phyloP scores from a whole-genome alignment of 2,888 invertebrate genomes.

The Hartigia nigra region DNA sequence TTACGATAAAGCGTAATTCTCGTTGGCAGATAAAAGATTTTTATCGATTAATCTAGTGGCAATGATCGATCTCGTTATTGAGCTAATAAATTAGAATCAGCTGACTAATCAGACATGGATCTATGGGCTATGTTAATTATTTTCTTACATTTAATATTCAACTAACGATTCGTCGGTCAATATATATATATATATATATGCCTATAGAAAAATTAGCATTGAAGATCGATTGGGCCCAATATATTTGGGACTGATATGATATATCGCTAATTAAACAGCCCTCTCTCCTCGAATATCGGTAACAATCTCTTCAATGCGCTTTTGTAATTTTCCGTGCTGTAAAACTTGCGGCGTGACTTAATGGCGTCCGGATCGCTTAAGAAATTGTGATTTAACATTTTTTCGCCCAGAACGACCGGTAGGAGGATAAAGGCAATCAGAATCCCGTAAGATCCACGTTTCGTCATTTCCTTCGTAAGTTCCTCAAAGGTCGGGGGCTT shows the following conservation, averaged over 20 bases:
- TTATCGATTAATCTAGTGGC: background rate
- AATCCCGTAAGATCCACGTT: slow-evolving; percentile 15
- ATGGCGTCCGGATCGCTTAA: background rate
- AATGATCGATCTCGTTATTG: background rate
- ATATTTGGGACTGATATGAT: background rate
- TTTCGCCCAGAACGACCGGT: slow-evolving; percentile 10
- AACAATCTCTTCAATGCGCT: slow-evolving; percentile 14
- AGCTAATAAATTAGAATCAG: background rate
- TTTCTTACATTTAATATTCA: background rate
- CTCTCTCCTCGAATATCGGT: slow-evolving; percentile 13
- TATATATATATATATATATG: background rate
- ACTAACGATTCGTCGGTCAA: background rate
- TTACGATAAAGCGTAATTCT: background rate
- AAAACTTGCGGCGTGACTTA: slow-evolving; percentile 7
- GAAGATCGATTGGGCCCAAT: background rate
- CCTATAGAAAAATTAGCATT: background rate
- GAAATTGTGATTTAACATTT: background rate
- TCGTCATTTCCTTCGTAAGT: slow-evolving; percentile 12
- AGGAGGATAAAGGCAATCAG: slow-evolving; percentile 16
- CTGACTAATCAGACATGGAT: background rate
- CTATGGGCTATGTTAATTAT: background rate
- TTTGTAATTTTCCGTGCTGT: slow-evolving; percentile 15
- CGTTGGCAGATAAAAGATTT: background rate
- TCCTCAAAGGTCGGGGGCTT: slow-evolving; percentile 19
- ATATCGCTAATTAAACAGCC: background rate